Evolutionary conservation across 2,797 vertebrate species (phyloP).

Genomic region (Molothrus ater): DNA sequence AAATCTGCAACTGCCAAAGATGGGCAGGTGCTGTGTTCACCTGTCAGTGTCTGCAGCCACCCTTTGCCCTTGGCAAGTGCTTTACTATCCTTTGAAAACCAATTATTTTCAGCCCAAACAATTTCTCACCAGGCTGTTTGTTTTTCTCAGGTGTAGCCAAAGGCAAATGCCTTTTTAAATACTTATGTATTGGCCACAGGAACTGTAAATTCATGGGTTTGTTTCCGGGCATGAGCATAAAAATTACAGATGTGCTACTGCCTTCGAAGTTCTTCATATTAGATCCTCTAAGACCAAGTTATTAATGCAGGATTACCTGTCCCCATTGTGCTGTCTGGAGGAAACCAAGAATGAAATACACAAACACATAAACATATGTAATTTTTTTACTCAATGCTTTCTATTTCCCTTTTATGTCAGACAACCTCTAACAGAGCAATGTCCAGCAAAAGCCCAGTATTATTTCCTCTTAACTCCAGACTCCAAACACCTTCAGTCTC

Average conservation of each 20-base stretch:
- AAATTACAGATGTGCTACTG: neutral
- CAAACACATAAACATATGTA: neutral
- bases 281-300: neutral
- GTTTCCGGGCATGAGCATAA: neutral
- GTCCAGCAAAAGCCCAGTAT: neutral
- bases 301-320: neutral
- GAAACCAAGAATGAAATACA: neutral
- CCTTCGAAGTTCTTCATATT: neutral
- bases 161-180: neutral
- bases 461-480: neutral
- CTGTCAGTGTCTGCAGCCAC: neutral
- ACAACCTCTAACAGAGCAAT: neutral
- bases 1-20: neutral
- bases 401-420: neutral
- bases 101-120: neutral
- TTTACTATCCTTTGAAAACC: neutral
- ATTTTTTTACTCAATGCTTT: neutral
- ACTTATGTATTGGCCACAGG: rapidly evolving
- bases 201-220: neutral
- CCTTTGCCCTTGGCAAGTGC: neutral
- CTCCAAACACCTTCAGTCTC: neutral
- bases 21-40: neutral
- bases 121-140: neutral
- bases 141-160: neutral
- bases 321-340: neutral